Evolutionary conservation across 2,888 invertebrate species (phyloP).

Genomic region (Mesorhabditis belari): DNA sequence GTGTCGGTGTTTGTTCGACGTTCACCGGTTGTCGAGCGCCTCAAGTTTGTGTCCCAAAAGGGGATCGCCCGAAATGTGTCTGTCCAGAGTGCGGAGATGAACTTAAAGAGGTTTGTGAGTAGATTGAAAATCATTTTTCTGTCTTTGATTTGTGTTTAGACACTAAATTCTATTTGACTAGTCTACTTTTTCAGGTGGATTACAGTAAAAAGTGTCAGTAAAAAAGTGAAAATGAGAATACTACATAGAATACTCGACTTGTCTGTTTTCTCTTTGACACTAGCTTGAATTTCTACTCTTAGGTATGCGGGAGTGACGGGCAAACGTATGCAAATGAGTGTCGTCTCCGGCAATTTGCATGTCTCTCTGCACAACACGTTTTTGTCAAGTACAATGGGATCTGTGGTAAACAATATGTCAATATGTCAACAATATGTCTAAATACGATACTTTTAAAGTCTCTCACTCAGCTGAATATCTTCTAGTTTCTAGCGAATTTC

Average conservation of each 20-base stretch:
- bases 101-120: constrained; percentile 24
- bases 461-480: no score
- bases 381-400: constrained; percentile 73
- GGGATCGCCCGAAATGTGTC: constrained; percentile 61
- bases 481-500: no score
- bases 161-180: no score
- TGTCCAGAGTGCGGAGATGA: constrained; percentile 76
- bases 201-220: no score
- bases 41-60: constrained; percentile 26
- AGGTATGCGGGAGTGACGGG: constrained; percentile 62
- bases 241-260: background rate
- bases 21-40: constrained; percentile 26
- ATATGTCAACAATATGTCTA: no score
- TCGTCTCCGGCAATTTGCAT: constrained; percentile 71
- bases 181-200: no score
- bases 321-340: constrained; percentile 71
- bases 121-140: no score
- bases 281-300: constrained; percentile 49
- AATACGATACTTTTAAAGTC: no score
- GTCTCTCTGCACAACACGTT: constrained; percentile 68
- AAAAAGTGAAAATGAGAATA: background rate
- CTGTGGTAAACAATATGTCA: constrained; percentile 70
- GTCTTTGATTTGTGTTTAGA: no score
- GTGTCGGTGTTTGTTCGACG: constrained; percentile 31
- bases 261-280: no score